phyloP scores from a whole-genome alignment of 2,888 invertebrate species.

The Baronia brevicornis region DNA sequence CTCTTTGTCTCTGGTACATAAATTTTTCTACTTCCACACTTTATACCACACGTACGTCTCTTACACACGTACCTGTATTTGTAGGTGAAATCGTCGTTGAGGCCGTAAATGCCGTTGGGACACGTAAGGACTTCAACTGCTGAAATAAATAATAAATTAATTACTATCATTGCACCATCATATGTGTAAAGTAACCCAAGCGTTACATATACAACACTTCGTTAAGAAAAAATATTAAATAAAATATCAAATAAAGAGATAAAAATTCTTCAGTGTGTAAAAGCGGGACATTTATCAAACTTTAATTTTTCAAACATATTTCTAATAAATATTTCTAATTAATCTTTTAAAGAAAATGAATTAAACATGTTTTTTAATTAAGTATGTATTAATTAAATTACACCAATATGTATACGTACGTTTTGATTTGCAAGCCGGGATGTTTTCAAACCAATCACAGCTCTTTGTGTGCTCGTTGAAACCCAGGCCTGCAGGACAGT shows the following conservation, averaged over 20 bases:
- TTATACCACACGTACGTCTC: not conserved
- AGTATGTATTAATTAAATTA: too few species aligned
- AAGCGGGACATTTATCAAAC: not conserved
- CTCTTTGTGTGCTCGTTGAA: constrained; percentile 79
- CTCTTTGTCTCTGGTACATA: too few species aligned
- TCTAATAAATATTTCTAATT: too few species aligned
- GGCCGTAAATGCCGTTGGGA: constrained; percentile 2
- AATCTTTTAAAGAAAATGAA: constrained; percentile 8
- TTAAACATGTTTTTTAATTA: too few species aligned
- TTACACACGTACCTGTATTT: constrained; percentile 8
- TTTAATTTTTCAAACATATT: not conserved
- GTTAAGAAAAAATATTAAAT: not conserved
- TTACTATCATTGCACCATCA: too few species aligned
- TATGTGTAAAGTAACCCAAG: too few species aligned
- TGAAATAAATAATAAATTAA: constrained; percentile 24
- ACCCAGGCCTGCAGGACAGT: constrained; percentile 86
- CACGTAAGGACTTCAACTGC: constrained; percentile 31
- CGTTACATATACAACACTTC: too few species aligned
- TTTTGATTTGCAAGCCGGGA: constrained; percentile 78
- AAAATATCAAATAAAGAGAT: not conserved
- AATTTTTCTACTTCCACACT: not conserved
- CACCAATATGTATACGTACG: constrained; percentile 32
- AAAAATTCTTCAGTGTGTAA: too few species aligned
- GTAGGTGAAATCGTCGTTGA: constrained; percentile 1
- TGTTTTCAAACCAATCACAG: constrained; percentile 90